These are phyloP conservation scores for Myiozetetes cayanensis DNA, from an alignment of 2,113 vertebrate species.

Conservation along the genomic window DNA sequence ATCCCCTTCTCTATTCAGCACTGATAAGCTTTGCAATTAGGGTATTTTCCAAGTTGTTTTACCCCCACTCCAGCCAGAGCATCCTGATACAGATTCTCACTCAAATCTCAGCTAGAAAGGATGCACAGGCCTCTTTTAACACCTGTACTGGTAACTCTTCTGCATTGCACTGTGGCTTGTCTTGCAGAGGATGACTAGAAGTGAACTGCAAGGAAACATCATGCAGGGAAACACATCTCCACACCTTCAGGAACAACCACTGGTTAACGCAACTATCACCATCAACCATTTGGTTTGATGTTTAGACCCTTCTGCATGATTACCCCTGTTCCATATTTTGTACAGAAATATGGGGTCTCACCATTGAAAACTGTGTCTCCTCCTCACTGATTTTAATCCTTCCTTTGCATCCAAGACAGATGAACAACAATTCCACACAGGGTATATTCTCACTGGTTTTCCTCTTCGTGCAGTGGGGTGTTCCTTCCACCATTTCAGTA, in stretches of 20 bases:
- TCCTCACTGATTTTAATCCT: background rate
- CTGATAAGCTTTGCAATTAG: background rate
- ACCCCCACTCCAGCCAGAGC: background rate
- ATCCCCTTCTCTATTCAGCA: background rate
- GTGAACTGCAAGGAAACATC: background rate
- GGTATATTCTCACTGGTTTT: background rate
- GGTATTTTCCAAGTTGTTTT: rapidly evolving
- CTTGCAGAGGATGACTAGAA: background rate
- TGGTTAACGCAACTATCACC: background rate
- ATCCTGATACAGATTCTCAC: background rate
- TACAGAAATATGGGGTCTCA: background rate
- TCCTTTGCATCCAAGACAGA: background rate
- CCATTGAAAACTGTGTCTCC: background rate
- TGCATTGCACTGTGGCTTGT: background rate
- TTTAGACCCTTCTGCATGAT: background rate
- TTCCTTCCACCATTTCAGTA: background rate
- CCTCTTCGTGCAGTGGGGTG: background rate
- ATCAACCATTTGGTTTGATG: background rate
- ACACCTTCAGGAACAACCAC: background rate
- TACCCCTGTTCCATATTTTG: background rate
- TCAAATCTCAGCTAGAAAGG: background rate
- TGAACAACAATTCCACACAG: background rate
- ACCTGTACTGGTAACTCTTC: background rate
- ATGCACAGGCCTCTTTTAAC: background rate
- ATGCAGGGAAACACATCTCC: background rate